A percentile compares a stretch with the other conserved stretches of the same genome.
Conservation (phyloP, 2,113 vertebrate genomes). For the Scatophagus argus region DNA sequence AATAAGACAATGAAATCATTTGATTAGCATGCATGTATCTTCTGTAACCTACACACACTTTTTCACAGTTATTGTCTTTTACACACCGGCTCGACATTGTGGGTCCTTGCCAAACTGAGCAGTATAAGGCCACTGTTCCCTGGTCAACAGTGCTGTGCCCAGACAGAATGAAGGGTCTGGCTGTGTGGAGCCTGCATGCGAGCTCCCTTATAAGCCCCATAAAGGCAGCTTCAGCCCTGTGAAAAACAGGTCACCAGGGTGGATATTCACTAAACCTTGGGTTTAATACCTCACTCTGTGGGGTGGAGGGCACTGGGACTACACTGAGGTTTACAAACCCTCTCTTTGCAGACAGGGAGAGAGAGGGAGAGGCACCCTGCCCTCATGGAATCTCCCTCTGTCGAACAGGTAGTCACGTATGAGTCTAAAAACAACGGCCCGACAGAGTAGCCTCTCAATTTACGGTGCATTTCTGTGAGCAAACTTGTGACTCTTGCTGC, state of each 20-base stretch:
- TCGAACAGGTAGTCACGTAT: constrained; percentile 27
- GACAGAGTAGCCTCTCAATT: constrained; percentile 41
- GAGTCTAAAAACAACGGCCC: constrained; percentile 11
- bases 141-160: constrained; percentile 69
- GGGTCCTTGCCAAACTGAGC: constrained; percentile 53
- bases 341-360: constrained; percentile 40
- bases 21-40: background rate
- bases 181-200: constrained; percentile 57
- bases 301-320: constrained; percentile 65
- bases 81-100: constrained; percentile 4
- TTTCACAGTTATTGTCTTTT: constrained; percentile 14
- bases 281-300: constrained; percentile 77
- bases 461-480: constrained; percentile 27
- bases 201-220: constrained; percentile 64
- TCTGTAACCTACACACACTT: background rate
- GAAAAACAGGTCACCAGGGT: constrained; percentile 68
- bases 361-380: constrained; percentile 40
- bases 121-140: constrained; percentile 64
- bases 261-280: constrained; percentile 72
- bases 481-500: constrained; percentile 28
- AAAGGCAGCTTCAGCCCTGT: constrained; percentile 57
- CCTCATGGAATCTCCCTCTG: constrained; percentile 32
- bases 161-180: constrained; percentile 67
- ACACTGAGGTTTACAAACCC: constrained; percentile 59
- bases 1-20: background rate